These are phyloP conservation scores for Campylomormyrus tamandua DNA, from an alignment of 2,113 vertebrate genomes.

Conservation along the genomic window DNA sequence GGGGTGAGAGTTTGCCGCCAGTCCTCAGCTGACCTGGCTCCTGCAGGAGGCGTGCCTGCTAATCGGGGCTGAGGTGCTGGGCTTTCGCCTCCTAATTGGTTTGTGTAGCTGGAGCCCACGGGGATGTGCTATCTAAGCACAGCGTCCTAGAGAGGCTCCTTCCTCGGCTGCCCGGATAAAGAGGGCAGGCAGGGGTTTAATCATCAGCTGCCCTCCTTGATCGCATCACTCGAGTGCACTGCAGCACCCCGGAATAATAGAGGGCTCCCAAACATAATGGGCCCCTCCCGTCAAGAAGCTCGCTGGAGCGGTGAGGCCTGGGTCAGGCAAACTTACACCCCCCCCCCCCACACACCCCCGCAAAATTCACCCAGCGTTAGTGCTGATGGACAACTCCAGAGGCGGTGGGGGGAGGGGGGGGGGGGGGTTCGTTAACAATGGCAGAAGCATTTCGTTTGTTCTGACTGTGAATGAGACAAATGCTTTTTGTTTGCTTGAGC, in stretches of 20 bases:
- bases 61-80: neutral
- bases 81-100: constrained; percentile 2
- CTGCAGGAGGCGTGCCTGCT: neutral
- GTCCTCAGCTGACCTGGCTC: neutral
- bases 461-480: neutral
- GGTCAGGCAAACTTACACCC: neutral
- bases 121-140: neutral
- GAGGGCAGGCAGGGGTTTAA: neutral
- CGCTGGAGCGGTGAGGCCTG: neutral
- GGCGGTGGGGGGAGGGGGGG: neutral
- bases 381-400: neutral
- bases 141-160: neutral
- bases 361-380: neutral
- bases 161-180: neutral
- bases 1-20: neutral
- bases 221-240: neutral
- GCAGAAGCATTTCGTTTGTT: neutral
- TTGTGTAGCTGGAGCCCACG: neutral
- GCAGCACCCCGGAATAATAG: neutral
- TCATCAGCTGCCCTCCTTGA: neutral
- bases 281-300: neutral
- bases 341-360: neutral
- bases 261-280: neutral
- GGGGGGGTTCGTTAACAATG: neutral
- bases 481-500: neutral